Evolutionary conservation across 2,113 vertebrate genomes (phyloP), one percentile per base, ranked within the genome.

Genomic region (Bostrychus sinensis): DNA sequence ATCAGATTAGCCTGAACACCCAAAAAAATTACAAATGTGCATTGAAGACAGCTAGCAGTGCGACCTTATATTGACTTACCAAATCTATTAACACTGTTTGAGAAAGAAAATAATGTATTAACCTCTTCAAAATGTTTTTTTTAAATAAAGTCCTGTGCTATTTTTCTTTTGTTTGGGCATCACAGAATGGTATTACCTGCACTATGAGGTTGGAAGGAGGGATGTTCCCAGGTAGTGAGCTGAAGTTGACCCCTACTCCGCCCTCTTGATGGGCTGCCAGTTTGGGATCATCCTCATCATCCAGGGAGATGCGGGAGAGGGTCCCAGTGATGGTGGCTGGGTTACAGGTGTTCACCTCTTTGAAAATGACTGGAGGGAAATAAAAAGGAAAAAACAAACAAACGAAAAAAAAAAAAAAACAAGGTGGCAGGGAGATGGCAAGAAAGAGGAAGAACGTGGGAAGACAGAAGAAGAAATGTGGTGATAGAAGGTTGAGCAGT

Each of bases 291-390:
- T 98, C 96, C 0, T 98, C 97, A 0, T 98, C 97, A 0, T 98
- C 96, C 90, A 99, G 86, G 32, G 97, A 99, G 81, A 99, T 96
- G 74, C 96, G 96, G 34, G 97, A 98, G 51, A 99, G 90, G 1
- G 96, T 97, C 65, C 96, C 96, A 0, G 97, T 98, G 91, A 99
- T 98, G 91, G 96, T 98, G 64, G 96, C 94, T 0, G 97, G 95
- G 82, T 99, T 98, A 82, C 97, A 98, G 30, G 96, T 95, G 89
- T 96, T 98, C 79, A 98, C 94, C 87, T 98, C 96, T 86, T 98
- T 99, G 89, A 99, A 99, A 56, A 98, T 94, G 87, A 99, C 97
- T 98, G 17, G 63, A 39, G n/a, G 13, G 53, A 46, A 39, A 45
- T 68, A 43, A 50, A 12, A 20, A 26, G 22, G 5, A 36, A 37